phyloP scores from a whole-genome alignment of 2,113 vertebrate genomes.

The Sinosuthora webbiana region DNA sequence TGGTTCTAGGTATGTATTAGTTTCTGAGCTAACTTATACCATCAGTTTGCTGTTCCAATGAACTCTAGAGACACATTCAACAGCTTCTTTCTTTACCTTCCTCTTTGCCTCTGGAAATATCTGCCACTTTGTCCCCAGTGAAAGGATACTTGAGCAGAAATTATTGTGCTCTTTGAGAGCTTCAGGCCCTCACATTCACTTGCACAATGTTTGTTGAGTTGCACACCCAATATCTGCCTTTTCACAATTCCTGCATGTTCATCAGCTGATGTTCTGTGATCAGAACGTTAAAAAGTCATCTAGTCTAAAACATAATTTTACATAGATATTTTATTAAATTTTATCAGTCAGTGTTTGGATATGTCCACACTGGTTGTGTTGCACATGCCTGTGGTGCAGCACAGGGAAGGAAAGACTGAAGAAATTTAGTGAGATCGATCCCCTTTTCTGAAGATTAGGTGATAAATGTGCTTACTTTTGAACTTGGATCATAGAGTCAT shows the following conservation, averaged over 20 bases:
- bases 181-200: fast-evolving
- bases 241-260: not conserved
- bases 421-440: not conserved
- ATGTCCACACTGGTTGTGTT: fast-evolving
- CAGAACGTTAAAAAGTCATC: not conserved
- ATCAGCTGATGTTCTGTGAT: not conserved
- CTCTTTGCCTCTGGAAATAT: not conserved
- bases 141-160: not conserved
- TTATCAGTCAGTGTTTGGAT: not conserved
- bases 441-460: not conserved
- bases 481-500: not conserved
- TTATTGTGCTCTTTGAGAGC: not conserved
- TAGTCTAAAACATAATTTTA: not conserved
- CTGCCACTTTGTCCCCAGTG: not conserved
- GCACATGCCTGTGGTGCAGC: fast-evolving
- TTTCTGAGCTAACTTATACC: not conserved
- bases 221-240: not conserved
- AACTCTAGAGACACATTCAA: not conserved
- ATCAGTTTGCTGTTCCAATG: not conserved
- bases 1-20: not conserved
- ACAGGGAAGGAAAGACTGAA: not conserved
- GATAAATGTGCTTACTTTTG: not conserved
- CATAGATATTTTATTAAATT: not conserved
- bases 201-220: not conserved
- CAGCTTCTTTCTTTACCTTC: not conserved